These are phyloP conservation scores for Chamaea fasciata DNA, from an alignment of 2,113 vertebrate genomes.

Conservation along the genomic window DNA sequence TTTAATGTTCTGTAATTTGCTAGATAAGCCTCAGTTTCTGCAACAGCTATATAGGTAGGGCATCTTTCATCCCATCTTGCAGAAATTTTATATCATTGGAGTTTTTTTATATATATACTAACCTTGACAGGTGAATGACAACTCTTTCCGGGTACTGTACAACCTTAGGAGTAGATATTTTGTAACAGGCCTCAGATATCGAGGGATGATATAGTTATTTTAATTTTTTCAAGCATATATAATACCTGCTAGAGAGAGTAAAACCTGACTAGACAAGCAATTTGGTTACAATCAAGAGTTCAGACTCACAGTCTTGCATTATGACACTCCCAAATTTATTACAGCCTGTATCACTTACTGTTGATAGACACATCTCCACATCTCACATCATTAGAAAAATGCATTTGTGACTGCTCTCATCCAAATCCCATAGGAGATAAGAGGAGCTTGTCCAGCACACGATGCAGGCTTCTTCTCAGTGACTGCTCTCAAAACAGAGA, in stretches of 20 bases:
- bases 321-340: not conserved
- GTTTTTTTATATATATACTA: not conserved
- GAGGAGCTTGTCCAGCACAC: not conserved
- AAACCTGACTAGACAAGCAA: not conserved
- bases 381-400: not conserved
- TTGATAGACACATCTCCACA: not conserved
- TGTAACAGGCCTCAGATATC: not conserved
- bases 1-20: slow-evolving; percentile 34
- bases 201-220: not conserved
- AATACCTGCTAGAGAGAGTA: not conserved
- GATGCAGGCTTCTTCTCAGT: not conserved
- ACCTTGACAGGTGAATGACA: not conserved
- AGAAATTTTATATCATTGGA: not conserved
- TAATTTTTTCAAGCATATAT: not conserved
- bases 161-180: not conserved
- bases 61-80: not conserved
- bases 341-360: not conserved
- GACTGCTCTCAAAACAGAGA: not conserved
- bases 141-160: not conserved
- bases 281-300: not conserved
- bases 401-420: not conserved
- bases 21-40: slow-evolving; percentile 12
- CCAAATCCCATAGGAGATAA: not conserved
- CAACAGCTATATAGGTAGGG: not conserved
- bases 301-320: not conserved